phyloP scores from a whole-genome alignment of 2,888 invertebrate genomes.

The Xestia xanthographa region DNA sequence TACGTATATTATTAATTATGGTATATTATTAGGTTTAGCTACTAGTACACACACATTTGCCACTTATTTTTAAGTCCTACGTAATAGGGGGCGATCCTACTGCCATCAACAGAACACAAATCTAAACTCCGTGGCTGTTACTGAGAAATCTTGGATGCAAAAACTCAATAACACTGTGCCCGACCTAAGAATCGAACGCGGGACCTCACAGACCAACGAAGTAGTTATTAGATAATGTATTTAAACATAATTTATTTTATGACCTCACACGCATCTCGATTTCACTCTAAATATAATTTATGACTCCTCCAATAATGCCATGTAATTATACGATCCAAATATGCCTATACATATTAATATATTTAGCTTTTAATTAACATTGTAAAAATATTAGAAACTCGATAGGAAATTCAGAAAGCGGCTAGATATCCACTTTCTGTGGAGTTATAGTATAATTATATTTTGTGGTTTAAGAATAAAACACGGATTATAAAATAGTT shows the following conservation, averaged over 20 bases:
- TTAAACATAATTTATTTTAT: conserved; percentile 31
- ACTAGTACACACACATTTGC: background rate
- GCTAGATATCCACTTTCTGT: conserved; percentile 17
- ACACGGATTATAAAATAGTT: background rate
- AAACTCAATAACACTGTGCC: background rate
- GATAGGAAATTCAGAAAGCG: conserved; percentile 44
- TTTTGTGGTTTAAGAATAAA: background rate
- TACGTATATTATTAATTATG: background rate
- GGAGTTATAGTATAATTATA: background rate
- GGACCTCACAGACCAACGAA: background rate
- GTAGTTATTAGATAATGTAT: background rate
- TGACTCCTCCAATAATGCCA: conserved; percentile 39
- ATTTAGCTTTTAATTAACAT: conserved; percentile 47
- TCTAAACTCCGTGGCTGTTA: background rate
- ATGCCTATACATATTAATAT: conserved; percentile 36
- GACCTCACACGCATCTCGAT: conserved; percentile 30
- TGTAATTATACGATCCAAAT: conserved; percentile 51
- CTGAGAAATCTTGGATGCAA: background rate
- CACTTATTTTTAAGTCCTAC: background rate
- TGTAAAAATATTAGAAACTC: conserved; percentile 54
- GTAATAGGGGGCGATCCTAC: background rate
- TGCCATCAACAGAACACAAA: background rate
- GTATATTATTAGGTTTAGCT: conserved; percentile 2
- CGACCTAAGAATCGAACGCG: background rate
- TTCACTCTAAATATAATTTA: conserved; percentile 59